phyloP scores from a whole-genome alignment of 2,113 vertebrate species.

The Strigops habroptila region DNA sequence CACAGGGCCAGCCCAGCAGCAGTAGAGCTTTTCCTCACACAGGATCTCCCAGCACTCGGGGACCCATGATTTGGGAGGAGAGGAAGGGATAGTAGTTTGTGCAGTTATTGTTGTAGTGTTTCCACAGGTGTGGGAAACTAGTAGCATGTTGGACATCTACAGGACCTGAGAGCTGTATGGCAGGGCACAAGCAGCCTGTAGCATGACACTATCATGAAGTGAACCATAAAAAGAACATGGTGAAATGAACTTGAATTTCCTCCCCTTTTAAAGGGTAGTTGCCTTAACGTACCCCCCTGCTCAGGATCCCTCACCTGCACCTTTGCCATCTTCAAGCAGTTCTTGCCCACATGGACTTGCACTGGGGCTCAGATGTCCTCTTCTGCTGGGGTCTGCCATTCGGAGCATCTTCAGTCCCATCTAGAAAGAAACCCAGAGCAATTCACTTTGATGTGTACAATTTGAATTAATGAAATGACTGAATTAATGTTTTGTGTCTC shows the following conservation, averaged over 20 bases:
- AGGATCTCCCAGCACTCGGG: neutral
- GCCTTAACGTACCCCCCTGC: neutral
- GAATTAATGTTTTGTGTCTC: conserved; percentile 52
- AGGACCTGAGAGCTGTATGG: neutral
- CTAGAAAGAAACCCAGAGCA: conserved; percentile 38
- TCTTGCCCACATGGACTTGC: fast-evolving
- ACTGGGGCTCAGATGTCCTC: neutral
- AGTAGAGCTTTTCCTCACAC: neutral
- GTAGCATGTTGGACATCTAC: neutral
- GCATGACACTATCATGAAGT: neutral
- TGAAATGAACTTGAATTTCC: neutral
- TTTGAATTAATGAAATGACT: conserved; percentile 54
- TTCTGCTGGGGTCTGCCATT: neutral
- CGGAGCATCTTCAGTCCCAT: neutral
- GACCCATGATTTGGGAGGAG: neutral
- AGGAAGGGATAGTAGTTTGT: neutral
- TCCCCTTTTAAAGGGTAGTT: neutral
- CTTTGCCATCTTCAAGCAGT: neutral
- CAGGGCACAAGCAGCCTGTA: neutral
- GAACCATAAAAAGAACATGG: neutral
- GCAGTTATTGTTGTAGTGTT: neutral
- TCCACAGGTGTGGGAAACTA: neutral
- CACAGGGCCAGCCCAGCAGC: neutral
- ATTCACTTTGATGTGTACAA: conserved; percentile 62
- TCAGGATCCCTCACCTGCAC: neutral